Evolutionary conservation across 2,113 vertebrate genomes (phyloP).

Genomic region (Montifringilla adamsi): DNA sequence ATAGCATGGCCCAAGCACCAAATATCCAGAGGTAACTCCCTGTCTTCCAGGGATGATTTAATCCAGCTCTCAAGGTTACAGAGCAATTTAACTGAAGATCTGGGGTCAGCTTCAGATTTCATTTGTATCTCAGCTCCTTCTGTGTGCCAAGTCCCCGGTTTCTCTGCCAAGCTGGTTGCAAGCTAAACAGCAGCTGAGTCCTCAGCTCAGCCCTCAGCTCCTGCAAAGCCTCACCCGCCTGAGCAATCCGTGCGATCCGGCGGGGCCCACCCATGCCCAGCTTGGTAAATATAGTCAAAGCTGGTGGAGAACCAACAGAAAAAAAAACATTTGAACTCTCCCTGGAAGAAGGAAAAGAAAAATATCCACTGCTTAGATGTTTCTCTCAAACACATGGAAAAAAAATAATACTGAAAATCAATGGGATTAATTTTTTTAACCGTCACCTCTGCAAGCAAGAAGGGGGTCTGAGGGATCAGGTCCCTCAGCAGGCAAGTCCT

Average conservation of each 20-base stretch:
- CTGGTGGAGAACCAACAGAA: neutral
- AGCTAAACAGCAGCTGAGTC: neutral
- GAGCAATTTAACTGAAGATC: conserved; percentile 5
- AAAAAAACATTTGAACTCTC: neutral
- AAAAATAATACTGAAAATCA: neutral
- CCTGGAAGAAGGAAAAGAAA: neutral
- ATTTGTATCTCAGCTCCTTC: neutral
- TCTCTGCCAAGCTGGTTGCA: neutral
- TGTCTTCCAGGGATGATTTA: neutral
- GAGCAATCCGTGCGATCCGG: neutral
- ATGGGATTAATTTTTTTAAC: neutral
- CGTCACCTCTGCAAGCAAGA: neutral
- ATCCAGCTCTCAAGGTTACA: conserved; percentile 7
- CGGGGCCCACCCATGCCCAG: neutral
- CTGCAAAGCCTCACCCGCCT: neutral
- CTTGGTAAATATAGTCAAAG: conserved; percentile 16
- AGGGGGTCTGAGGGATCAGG: neutral
- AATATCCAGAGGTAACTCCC: conserved; percentile 10
- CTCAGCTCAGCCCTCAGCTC: neutral
- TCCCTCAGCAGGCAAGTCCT: neutral
- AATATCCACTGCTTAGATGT: neutral
- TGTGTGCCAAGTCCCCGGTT: neutral
- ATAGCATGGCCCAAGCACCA: neutral
- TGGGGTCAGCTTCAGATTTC: conserved; percentile 3
- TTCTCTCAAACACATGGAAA: neutral